A percentile compares a stretch with the other conserved stretches of the same genome.
These are phyloP conservation scores for Ephialtes manifestator DNA, from an alignment of 2,888 invertebrate genomes.

Conservation along the genomic window DNA sequence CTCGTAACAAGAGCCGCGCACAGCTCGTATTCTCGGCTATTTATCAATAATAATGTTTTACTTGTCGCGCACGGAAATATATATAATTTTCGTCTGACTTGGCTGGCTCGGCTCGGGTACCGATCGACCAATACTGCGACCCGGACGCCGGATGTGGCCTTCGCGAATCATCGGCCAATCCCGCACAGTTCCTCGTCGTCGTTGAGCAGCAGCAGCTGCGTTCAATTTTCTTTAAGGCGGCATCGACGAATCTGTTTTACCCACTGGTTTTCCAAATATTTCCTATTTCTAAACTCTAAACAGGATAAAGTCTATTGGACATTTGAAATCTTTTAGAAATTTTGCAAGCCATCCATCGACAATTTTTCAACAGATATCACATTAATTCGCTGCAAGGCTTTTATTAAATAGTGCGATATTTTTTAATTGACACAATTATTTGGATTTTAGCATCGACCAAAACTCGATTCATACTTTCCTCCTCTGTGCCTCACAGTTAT, in stretches of 20 bases:
- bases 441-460: no score
- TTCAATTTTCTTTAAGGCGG: constrained; percentile 10
- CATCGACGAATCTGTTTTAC: constrained; percentile 3
- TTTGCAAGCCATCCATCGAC: no score
- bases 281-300: neutral
- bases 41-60: constrained; percentile 56
- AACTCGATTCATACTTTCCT: no score
- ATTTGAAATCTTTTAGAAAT: no score
- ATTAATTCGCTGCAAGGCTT: no score
- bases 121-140: constrained; percentile 81
- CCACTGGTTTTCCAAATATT: neutral
- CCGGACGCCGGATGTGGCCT: constrained; percentile 81
- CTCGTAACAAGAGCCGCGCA: neutral
- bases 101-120: constrained; percentile 10
- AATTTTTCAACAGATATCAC: no score
- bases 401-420: no score
- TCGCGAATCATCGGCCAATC: constrained; percentile 76
- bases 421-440: no score
- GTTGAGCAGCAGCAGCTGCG: constrained; percentile 45
- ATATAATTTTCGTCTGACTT: constrained; percentile 23
- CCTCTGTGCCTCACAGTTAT: no score
- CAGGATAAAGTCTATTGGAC: no score
- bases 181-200: constrained; percentile 49
- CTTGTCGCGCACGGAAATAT: constrained; percentile 42
- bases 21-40: constrained; percentile 9